A percentile compares a stretch with the other conserved stretches of the same genome.
These are phyloP conservation scores for Opisthocomus hoazin DNA, from an alignment of 2,113 vertebrate species.

Conservation along the genomic window DNA sequence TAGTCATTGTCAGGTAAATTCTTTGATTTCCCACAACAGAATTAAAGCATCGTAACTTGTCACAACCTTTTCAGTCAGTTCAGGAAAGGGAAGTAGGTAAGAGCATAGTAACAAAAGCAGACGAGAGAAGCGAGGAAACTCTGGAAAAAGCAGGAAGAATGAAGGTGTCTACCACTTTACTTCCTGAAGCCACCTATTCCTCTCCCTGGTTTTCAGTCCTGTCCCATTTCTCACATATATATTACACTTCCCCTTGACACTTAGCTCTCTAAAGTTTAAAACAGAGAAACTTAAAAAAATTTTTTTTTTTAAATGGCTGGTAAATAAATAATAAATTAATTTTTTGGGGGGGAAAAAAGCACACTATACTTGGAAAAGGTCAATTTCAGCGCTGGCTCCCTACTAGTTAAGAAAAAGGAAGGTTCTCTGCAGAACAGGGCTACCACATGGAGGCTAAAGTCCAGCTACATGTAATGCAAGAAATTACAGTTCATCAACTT, in stretches of 20 bases:
- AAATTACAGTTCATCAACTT: not conserved
- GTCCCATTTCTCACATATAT: not conserved
- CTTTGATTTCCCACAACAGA: not conserved
- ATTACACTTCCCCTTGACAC: not conserved
- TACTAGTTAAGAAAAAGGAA: not conserved
- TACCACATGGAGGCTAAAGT: not conserved
- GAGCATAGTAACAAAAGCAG: not conserved
- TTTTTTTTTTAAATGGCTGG: too few species aligned
- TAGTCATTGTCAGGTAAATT: not conserved
- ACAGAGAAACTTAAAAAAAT: not conserved
- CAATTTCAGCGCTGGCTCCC: not conserved
- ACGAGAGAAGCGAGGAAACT: not conserved
- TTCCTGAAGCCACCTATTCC: not conserved
- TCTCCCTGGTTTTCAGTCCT: not conserved
- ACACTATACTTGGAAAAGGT: not conserved
- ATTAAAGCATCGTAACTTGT: not conserved
- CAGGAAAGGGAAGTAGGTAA: not conserved
- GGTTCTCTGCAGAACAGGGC: not conserved
- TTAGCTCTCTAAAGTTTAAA: not conserved
- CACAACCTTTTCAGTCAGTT: not conserved
- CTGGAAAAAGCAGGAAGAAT: not conserved
- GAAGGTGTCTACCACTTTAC: not conserved
- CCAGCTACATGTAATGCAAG: not conserved
- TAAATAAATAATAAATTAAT: not conserved
- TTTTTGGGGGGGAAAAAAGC: not conserved